These are phyloP conservation scores for Dromococcyx pavoninus DNA, from an alignment of 2,797 vertebrate genomes.

Conservation along the genomic window DNA sequence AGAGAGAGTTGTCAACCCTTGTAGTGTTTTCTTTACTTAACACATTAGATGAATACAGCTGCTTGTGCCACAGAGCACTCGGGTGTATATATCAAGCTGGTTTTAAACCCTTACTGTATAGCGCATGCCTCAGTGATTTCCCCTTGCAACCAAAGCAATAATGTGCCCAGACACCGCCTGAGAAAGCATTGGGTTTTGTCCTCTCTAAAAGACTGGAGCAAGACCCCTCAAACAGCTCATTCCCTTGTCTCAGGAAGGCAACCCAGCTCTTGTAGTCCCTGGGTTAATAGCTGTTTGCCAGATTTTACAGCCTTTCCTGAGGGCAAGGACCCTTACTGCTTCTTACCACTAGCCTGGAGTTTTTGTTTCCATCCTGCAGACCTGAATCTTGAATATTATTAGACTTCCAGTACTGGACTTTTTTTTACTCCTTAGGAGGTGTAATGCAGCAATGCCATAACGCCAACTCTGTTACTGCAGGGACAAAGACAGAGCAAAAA, in stretches of 20 bases:
- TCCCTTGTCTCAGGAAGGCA: background rate
- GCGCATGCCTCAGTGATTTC: rapidly evolving
- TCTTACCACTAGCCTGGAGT: background rate
- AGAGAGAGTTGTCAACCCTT: background rate
- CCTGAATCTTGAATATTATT: background rate
- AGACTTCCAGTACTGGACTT: background rate
- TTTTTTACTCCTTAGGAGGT: background rate
- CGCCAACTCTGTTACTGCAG: background rate
- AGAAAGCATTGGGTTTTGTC: background rate
- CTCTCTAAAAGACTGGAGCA: background rate
- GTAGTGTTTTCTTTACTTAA: background rate
- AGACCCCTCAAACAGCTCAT: background rate
- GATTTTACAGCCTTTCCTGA: background rate
- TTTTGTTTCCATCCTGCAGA: background rate
- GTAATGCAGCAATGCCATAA: rapidly evolving
- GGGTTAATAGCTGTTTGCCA: rapidly evolving
- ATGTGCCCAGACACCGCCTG: background rate
- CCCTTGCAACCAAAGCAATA: background rate
- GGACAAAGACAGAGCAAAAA: background rate
- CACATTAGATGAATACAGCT: background rate
- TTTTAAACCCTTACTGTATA: background rate
- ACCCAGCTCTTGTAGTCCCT: background rate
- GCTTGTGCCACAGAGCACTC: background rate
- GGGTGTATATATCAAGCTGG: background rate
- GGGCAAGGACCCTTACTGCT: background rate